Base-by-base conservation (phyloP, 2,113 vertebrate species). In the Chelonoidis abingdonii region DNA sequence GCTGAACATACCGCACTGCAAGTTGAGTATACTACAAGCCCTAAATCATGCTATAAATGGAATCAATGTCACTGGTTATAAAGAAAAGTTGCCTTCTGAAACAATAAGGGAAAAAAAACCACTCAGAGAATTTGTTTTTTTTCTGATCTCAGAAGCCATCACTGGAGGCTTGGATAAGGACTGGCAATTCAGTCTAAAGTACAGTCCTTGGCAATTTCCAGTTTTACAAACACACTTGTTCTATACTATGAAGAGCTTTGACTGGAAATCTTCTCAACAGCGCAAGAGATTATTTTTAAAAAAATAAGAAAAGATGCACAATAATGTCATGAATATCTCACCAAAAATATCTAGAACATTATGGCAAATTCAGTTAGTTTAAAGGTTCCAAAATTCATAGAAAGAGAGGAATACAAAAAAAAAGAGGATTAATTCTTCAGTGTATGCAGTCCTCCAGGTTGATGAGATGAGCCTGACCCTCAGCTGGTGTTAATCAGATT, bases 41-140 rank as follows among this genome's bases (percentile, higher is more conserved):
- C 24, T 88, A 94, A 94, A 83, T 44, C 87, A 83, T 89, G 35
- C 29, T 87, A 83, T 89, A 93, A 96, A 93, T 89, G 1, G n/a
- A 49, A 94, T 85, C 16, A 59, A 1, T 93, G 95, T 94, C 1
- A 2, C 44, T 50, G 10, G 13, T 87, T 75, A 82, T 12, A 79
- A 83, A 79, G 56, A 94, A 87, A 80, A 83, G 8, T 47, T 87
- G 84, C 35, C 82, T 94, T 93, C 86, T 81, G 86, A 72, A 83
- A 89, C 17, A 94, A 86, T 95, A 47, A 80, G 11, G 1, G 17
- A 0, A 17, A 1, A 1, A 88, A 17, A 82, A 86, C 62, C 24
- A 54, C 7, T 6, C 27, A 22, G n/a, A 89, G 10, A 57, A 83
- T 84, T 84, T 17, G 3, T 87, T 85, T 87, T 13, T 13, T 88